These are phyloP conservation scores for Seira ritae DNA, from an alignment of 2,888 invertebrate genomes.

Conservation along the genomic window DNA sequence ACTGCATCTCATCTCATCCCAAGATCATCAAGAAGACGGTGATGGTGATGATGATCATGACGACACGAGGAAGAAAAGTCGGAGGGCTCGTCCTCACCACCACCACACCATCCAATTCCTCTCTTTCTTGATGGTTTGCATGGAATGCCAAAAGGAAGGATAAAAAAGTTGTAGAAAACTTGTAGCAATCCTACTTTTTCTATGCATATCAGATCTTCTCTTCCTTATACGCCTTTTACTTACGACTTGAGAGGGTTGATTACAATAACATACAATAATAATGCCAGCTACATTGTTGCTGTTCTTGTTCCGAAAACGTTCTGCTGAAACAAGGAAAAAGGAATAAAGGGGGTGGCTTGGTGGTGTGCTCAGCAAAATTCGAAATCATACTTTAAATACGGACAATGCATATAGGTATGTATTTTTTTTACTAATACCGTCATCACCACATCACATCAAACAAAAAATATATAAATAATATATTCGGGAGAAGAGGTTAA, in stretches of 20 bases:
- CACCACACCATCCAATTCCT: constrained; percentile 33
- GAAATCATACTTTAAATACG: too few species aligned
- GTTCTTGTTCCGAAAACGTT: constrained; percentile 43
- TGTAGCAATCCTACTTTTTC: constrained; percentile 52
- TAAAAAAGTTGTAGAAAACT: constrained; percentile 48
- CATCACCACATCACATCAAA: too few species aligned
- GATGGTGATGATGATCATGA: constrained; percentile 32
- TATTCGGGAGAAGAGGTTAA: too few species aligned
- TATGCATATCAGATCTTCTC: constrained; percentile 37
- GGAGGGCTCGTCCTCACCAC: constrained; percentile 56
- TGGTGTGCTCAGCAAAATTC: too few species aligned
- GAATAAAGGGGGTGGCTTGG: too few species aligned
- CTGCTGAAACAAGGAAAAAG: constrained; percentile 18
- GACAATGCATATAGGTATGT: too few species aligned
- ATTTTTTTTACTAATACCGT: too few species aligned
- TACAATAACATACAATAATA: constrained; percentile 34
- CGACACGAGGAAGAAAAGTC: constrained; percentile 59
- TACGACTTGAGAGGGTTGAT: constrained; percentile 48
- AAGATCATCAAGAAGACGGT: background rate
- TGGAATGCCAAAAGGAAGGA: constrained; percentile 62
- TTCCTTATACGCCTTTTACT: constrained; percentile 66
- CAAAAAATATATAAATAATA: too few species aligned
- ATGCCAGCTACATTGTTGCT: constrained; percentile 47
- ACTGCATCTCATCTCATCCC: too few species aligned
- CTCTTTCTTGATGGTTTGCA: constrained; percentile 57